These are phyloP conservation scores for Rhabdornis inornatus DNA, from an alignment of 2,113 vertebrate genomes.

Conservation along the genomic window DNA sequence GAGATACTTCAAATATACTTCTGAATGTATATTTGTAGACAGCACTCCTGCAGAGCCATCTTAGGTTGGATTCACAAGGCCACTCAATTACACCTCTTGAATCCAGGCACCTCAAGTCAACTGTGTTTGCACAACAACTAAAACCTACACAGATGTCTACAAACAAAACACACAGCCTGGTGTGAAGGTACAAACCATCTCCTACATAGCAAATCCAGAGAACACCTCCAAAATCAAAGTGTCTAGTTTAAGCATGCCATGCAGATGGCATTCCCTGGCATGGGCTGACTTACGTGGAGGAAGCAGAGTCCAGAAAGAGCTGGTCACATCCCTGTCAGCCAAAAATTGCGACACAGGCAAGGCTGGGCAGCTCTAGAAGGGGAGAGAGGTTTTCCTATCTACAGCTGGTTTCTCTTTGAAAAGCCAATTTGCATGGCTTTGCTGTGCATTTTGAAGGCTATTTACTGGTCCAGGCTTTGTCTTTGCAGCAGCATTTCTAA, in stretches of 20 bases:
- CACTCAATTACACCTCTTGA: neutral
- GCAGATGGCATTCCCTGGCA: neutral
- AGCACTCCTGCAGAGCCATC: neutral
- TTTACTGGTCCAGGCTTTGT: neutral
- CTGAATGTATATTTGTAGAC: neutral
- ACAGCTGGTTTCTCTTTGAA: neutral
- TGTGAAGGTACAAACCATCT: neutral
- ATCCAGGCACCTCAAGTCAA: neutral
- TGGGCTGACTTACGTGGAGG: neutral
- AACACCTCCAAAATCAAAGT: neutral
- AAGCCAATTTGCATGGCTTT: constrained; percentile 10
- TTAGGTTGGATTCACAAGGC: neutral
- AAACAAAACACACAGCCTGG: neutral
- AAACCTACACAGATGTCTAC: neutral
- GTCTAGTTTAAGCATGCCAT: neutral
- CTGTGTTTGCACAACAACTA: neutral
- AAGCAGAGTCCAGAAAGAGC: neutral
- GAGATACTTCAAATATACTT: neutral
- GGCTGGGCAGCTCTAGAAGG: neutral
- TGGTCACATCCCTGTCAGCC: neutral
- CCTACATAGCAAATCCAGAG: neutral
- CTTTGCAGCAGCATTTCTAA: constrained; percentile 40
- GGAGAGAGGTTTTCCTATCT: neutral
- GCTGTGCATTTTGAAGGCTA: neutral
- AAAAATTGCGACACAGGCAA: neutral